A percentile compares a stretch with the other conserved stretches of the same genome.
phyloP scores from a whole-genome alignment of 2,797 vertebrate genomes.

The Chrysocyon brachyurus region DNA sequence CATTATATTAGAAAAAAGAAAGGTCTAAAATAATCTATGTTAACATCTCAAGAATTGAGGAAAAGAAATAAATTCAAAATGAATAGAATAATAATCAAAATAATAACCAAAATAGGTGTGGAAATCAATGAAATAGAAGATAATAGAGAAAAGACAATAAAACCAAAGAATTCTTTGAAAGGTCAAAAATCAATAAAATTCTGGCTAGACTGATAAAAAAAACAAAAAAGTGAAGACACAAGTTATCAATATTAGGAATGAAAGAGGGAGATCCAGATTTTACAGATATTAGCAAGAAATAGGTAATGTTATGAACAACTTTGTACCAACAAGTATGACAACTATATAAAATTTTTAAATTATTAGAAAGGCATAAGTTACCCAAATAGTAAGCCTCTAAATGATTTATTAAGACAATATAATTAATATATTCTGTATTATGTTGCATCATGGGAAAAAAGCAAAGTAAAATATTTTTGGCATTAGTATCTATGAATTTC shows the following conservation, averaged over 20 bases:
- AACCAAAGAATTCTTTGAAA: neutral
- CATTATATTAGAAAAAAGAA: neutral
- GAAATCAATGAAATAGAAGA: accelerated
- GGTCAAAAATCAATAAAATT: neutral
- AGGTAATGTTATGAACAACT: neutral
- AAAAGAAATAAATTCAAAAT: neutral
- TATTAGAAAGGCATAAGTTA: neutral
- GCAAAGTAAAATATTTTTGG: neutral
- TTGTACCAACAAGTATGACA: neutral
- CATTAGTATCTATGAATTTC: neutral
- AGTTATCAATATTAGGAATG: neutral
- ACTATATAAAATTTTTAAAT: neutral
- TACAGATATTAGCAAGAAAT: neutral
- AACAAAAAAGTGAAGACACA: neutral
- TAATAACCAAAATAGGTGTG: neutral
- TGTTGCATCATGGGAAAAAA: neutral
- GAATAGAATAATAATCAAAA: neutral
- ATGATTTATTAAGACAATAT: neutral
- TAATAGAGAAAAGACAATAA: neutral
- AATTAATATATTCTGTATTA: neutral
- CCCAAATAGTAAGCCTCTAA: neutral
- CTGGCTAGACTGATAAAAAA: neutral
- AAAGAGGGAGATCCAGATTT: neutral
- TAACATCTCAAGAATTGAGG: neutral
- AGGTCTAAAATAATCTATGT: neutral